Evolutionary conservation across 1,140 invertebrate genomes (phyloP).

Genomic region (Doryteuthis pealeii): DNA sequence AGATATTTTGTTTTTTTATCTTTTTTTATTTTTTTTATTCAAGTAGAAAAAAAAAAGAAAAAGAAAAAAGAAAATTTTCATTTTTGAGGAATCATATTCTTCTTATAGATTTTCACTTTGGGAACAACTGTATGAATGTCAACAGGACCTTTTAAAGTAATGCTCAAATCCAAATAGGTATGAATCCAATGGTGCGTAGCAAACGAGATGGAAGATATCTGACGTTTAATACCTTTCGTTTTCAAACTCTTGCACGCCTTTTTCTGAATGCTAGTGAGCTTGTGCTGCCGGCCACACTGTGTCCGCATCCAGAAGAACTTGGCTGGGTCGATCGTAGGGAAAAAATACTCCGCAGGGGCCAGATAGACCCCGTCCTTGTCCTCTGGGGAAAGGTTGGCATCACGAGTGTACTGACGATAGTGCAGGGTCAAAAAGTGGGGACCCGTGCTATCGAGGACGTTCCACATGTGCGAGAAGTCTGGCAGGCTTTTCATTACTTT

Average conservation of each 20-base stretch:
- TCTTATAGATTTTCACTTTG: constrained; percentile 36
- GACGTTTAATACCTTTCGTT: constrained; percentile 32
- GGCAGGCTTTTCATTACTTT: constrained; percentile 44
- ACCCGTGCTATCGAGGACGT: constrained; percentile 52
- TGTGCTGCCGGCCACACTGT: constrained; percentile 36
- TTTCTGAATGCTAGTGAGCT: constrained; percentile 36
- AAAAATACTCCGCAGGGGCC: constrained; percentile 51
- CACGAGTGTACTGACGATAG: constrained; percentile 38
- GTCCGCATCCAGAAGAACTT: constrained; percentile 42
- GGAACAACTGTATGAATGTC: constrained; percentile 42
- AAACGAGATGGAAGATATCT: constrained; percentile 39
- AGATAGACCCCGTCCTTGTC: constrained; percentile 33
- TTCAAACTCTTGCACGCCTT: constrained; percentile 48
- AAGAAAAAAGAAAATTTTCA: no score
- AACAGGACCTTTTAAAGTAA: constrained; percentile 36
- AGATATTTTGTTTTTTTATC: no score
- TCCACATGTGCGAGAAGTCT: constrained; percentile 49
- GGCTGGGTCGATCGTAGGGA: constrained; percentile 48
- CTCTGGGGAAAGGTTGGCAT: constrained; percentile 18
- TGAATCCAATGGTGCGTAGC: constrained; percentile 55
- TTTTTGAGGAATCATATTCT: neutral
- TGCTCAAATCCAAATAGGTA: constrained; percentile 46
- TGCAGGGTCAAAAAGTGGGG: constrained; percentile 50
- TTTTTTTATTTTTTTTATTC: no score
- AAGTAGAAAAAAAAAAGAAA: no score